Conservation (phyloP, 2,797 vertebrate genomes). For the Amblyopsis hoosieri region DNA sequence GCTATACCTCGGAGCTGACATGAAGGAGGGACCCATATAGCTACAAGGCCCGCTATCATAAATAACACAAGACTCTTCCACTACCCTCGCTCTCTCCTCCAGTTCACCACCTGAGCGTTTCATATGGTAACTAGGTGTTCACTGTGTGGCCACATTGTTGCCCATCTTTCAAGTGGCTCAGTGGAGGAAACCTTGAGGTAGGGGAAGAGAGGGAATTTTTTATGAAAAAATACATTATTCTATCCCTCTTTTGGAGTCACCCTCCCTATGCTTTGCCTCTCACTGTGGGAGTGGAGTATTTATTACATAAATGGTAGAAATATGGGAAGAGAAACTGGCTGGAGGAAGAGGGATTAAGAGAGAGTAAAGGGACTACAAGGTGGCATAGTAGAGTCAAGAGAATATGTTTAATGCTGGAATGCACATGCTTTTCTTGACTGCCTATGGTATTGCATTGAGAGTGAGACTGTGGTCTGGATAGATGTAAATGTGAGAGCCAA, state of each 20-base stretch:
- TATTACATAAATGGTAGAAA: conserved; percentile 78
- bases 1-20: conserved; percentile 73
- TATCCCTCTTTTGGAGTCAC: conserved; percentile 55
- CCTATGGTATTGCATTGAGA: conserved; percentile 5
- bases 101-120: conserved; percentile 78
- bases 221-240: conserved; percentile 84
- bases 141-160: conserved; percentile 82
- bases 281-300: conserved; percentile 75
- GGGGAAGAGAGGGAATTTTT: conserved; percentile 83
- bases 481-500: neutral
- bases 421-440: conserved; percentile 1
- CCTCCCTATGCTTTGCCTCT: conserved; percentile 51
- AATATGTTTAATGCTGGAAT: conserved; percentile 29
- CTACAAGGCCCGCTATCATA: conserved; percentile 81
- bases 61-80: conserved; percentile 81
- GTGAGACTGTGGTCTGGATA: neutral
- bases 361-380: conserved; percentile 44
- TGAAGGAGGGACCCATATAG: conserved; percentile 76
- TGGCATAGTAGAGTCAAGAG: conserved; percentile 27
- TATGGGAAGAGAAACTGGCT: conserved; percentile 41
- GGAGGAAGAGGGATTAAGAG: conserved; percentile 46
- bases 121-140: conserved; percentile 87
- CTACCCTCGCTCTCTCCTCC: conserved; percentile 66
- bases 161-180: conserved; percentile 82
- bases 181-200: conserved; percentile 83